Base-by-base conservation (phyloP, 2,797 vertebrate genomes). In the Betta splendens region DNA sequence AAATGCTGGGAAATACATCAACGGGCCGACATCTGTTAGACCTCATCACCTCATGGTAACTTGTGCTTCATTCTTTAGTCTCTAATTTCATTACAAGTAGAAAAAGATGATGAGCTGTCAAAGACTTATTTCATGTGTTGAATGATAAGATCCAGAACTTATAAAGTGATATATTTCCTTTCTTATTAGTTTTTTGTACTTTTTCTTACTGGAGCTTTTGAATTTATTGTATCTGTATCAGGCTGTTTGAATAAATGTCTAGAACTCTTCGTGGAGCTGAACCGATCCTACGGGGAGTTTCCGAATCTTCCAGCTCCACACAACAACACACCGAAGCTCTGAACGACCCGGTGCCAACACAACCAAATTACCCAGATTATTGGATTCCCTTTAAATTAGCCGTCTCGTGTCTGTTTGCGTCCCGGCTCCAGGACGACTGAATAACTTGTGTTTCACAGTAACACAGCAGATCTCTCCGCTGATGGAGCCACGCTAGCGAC, bases 401-500 rank as follows among this genome's bases (percentile, higher is more conserved):
- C 25, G 23, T 58, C n/a, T 48, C 3, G 0, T 26, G 31, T 44
- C 23, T 47, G 39, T 52, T 57, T 65, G 16, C 43, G 33, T 29
- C 31, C 28, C 18, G 49, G 51, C 67, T 52, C 8, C 47, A 43
- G 45, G 37, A 53, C 23, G 20, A 43, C 26, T 31, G 37, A 57
- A 38, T 23, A 26, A 33, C 51, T 40, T 49, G 6, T 22, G 13
- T 17, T 29, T 29, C 32, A 16, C 56, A 56, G 70, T 21, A 39
- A 45, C 50, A 44, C 7, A 22, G n/a, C 9, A 26, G 20, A 25
- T 35, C 61, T 43, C 26, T 51, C 58, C 51, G 61, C 62, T 69
- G 50, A 29, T 32, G 0, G 3, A 59, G 65, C 39, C 42, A 26
- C 8, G 10, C 52, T 68, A 35, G 53, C 48, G 7, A 50, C 55